These are phyloP conservation scores for Mercenaria mercenaria DNA, from an alignment of 1,140 invertebrate species.

Conservation along the genomic window DNA sequence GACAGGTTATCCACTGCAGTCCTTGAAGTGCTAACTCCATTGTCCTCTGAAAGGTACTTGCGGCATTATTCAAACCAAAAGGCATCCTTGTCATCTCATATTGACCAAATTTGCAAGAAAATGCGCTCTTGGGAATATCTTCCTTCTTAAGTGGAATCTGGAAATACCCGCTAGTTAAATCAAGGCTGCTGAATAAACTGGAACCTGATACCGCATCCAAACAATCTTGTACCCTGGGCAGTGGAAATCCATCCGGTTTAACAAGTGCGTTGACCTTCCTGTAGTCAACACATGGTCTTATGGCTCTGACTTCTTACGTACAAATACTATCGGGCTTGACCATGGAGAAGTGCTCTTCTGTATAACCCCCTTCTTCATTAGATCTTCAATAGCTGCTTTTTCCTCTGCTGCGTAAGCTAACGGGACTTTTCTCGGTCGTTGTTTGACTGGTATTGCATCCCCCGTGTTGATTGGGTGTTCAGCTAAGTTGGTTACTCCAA, in stretches of 20 bases:
- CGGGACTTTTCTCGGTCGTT: neutral
- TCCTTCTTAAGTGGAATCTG: neutral
- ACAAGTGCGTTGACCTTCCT: neutral
- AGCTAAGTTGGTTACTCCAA: neutral
- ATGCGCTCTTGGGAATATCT: neutral
- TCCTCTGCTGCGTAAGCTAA: neutral
- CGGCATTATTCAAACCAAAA: too few relatives aligned
- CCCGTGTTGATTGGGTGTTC: neutral
- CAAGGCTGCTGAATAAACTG: neutral
- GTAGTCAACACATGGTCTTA: neutral
- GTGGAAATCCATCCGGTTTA: constrained; percentile 3
- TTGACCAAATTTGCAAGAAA: neutral
- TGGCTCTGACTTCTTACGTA: neutral
- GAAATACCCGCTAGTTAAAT: neutral
- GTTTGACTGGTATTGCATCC: neutral
- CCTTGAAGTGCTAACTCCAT: too few relatives aligned
- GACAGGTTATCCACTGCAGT: too few relatives aligned
- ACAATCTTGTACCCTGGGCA: neutral
- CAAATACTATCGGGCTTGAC: neutral
- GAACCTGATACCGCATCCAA: neutral
- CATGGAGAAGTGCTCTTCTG: neutral
- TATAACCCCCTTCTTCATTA: neutral
- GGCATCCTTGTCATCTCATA: too few relatives aligned
- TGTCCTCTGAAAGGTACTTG: too few relatives aligned
- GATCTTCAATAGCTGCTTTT: neutral